Percentiles rank a stretch among this genome's conserved stretches.
These are phyloP conservation scores for Propithecus coquereli DNA, from an alignment of 2,113 vertebrate genomes.

Conservation along the genomic window DNA sequence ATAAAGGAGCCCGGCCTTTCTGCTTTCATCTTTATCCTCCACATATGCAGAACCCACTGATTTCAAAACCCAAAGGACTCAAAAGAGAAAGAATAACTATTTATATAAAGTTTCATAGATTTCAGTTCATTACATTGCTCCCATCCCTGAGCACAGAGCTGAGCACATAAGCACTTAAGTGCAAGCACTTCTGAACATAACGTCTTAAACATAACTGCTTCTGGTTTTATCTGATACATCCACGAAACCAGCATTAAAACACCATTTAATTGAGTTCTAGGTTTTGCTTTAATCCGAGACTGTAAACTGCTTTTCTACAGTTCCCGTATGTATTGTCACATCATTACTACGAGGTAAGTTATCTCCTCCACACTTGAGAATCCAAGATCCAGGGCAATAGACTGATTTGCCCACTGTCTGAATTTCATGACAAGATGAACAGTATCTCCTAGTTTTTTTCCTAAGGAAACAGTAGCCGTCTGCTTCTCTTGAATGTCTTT, in stretches of 20 bases:
- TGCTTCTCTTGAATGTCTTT: background rate
- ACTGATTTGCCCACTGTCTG: background rate
- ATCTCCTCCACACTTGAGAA: background rate
- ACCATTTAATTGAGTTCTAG: too few relatives aligned
- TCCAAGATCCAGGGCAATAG: accelerated
- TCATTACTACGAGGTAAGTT: background rate
- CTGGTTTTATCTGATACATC: background rate
- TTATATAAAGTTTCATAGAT: background rate
- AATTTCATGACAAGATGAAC: too few relatives aligned
- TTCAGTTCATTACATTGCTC: background rate
- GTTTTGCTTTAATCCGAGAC: background rate
- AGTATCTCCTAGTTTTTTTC: background rate
- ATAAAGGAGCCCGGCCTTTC: background rate
- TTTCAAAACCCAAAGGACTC: background rate
- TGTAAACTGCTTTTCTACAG: background rate
- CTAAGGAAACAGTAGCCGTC: background rate
- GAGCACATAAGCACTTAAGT: background rate
- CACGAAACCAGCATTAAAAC: background rate
- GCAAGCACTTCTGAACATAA: background rate
- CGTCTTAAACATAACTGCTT: background rate
- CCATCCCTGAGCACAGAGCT: too few relatives aligned
- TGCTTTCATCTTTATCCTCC: accelerated
- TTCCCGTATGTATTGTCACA: accelerated
- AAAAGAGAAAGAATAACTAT: too few relatives aligned
- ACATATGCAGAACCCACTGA: accelerated